These are phyloP conservation scores for Candoia aspera DNA, from an alignment of 2,113 vertebrate species.

Conservation along the genomic window DNA sequence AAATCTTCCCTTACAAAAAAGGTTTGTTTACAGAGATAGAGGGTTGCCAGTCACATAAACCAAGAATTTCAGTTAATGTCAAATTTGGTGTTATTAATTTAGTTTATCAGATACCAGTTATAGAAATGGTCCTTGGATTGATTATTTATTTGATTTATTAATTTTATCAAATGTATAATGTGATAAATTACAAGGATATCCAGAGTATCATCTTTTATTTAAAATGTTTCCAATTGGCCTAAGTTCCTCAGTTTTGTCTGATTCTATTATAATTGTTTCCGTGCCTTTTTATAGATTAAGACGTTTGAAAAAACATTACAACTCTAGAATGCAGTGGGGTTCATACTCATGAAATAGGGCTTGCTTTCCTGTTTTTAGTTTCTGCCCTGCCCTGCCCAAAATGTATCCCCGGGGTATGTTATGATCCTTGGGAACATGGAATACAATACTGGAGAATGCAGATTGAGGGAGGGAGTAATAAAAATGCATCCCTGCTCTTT, in stretches of 20 bases:
- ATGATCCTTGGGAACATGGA: neutral
- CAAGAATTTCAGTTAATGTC: neutral
- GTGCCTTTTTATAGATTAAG: neutral
- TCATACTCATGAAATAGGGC: neutral
- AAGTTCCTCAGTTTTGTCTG: neutral
- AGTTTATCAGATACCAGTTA: neutral
- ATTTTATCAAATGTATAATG: neutral
- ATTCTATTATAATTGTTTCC: neutral
- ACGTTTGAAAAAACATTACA: neutral
- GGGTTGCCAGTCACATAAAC: neutral
- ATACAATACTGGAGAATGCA: neutral
- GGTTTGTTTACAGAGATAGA: neutral
- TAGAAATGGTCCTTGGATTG: neutral
- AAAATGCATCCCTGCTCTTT: neutral
- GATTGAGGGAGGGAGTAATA: neutral
- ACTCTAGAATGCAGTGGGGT: neutral
- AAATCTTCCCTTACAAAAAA: neutral
- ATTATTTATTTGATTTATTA: no score
- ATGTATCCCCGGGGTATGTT: no score
- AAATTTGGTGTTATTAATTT: neutral
- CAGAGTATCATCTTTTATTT: neutral
- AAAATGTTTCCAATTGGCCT: neutral
- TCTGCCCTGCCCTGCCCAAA: no score
- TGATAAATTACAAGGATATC: neutral
- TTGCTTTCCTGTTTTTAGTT: neutral